A percentile compares a stretch with the other conserved stretches of the same genome.
Conservation (phyloP, 2,113 vertebrate genomes). For the Nothobranchius furzeri region DNA sequence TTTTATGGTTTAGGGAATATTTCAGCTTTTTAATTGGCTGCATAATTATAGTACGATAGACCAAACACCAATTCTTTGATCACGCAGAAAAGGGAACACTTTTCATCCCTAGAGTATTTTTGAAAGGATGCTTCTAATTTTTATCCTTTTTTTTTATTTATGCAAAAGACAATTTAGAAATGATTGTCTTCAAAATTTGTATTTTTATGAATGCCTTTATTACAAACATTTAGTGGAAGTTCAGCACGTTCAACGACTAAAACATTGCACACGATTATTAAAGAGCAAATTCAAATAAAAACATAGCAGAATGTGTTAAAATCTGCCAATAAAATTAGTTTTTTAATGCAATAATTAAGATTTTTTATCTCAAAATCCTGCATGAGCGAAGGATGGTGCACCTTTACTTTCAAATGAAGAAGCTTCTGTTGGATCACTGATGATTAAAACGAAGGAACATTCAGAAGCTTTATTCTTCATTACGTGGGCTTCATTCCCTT, state of each 20-base stretch:
- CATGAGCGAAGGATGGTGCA: neutral
- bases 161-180: too few species aligned
- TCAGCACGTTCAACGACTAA: neutral
- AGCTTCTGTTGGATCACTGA: neutral
- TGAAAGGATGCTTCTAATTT: too few species aligned
- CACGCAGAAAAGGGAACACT: too few species aligned
- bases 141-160: too few species aligned
- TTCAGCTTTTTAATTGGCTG: too few species aligned
- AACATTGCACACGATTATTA: neutral
- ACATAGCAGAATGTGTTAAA: neutral
- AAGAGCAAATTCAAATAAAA: neutral
- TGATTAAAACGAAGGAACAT: constrained; percentile 1
- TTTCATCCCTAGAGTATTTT: too few species aligned
- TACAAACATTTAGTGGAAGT: too few species aligned
- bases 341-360: neutral
- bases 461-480: constrained; percentile 13
- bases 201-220: too few species aligned
- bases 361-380: neutral
- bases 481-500: constrained; percentile 7
- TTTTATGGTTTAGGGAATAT: too few species aligned
- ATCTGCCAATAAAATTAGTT: neutral
- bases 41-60: too few species aligned
- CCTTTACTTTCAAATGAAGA: constrained; percentile 5
- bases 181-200: too few species aligned
- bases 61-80: too few species aligned